Percentiles rank a stretch among this genome's conserved stretches.
Conservation (phyloP, 2,113 vertebrate genomes). For the Mobula birostris region DNA sequence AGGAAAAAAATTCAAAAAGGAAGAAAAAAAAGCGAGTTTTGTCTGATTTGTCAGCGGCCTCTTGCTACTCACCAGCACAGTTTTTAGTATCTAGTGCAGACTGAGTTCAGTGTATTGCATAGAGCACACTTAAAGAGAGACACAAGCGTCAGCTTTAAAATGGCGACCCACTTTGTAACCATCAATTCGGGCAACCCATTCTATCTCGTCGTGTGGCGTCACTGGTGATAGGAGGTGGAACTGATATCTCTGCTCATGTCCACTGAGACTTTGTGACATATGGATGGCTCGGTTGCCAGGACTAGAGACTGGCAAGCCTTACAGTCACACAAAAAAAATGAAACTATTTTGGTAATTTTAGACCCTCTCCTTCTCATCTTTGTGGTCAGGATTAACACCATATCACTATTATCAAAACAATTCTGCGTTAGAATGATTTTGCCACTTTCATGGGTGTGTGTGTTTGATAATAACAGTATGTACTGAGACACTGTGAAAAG, state of each 20-base stretch:
- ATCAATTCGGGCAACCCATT: background rate
- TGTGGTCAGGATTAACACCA: background rate
- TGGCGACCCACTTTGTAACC: background rate
- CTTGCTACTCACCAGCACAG: conserved; percentile 26
- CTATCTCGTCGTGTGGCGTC: background rate
- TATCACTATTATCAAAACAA: background rate
- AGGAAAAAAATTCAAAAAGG: background rate
- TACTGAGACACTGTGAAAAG: no score
- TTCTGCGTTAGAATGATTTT: background rate
- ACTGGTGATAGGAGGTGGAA: background rate
- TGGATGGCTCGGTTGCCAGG: background rate
- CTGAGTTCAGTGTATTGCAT: conserved; percentile 25
- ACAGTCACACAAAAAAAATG: background rate
- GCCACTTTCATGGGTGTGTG: background rate
- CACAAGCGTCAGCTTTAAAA: background rate
- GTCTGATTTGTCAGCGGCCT: background rate
- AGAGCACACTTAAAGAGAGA: background rate
- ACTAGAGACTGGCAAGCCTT: background rate
- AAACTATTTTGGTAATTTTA: background rate
- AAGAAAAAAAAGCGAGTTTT: background rate
- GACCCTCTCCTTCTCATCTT: background rate
- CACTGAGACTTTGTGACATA: background rate
- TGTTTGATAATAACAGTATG: no score
- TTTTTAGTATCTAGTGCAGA: conserved; percentile 21
- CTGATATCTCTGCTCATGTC: background rate